Base-by-base conservation (phyloP, 2,797 vertebrate genomes). In the Orientallactaga sibirica region DNA sequence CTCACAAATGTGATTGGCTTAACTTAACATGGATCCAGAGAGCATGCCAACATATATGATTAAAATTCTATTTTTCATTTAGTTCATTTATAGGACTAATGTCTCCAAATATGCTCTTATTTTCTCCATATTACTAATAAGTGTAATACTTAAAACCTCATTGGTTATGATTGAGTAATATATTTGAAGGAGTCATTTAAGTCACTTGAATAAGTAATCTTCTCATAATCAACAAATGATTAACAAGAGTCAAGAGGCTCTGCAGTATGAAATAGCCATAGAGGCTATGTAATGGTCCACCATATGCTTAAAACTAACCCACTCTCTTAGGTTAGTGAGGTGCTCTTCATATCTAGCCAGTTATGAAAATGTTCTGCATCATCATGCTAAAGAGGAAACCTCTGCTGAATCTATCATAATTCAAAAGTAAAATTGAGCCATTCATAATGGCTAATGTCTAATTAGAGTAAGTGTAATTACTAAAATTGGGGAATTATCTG, bases 121-220 rank as follows among this genome's bases (percentile, higher is more conserved):
- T 95, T 91, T 89, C 15, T 78, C 16, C 48, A 84, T 25, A 12
- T 64, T 83, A 81, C 80, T 91, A 93, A 90, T 84, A 94, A 90
- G 27, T 91, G 1, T 7, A 89, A 62, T 84, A 86, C 52, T 84
- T 88, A 92, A 95, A 94, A 85, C 24, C 55, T 93, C 83, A 68
- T 94, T 97, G 75, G 48, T 88, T 83, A 86, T 76, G 15, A 62
- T 67, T 81, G 83, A 29, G 27, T 81, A 74, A 79, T 92, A 68
- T 67, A 61, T 68, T 24, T 78, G 82, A 91, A 93, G 43, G 86
- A 94, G 52, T 85, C 82, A 88, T 77, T 89, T 70, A 66, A 70
- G 87, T 82, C 61, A 77, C 19, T 70, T 94, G 55, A 7, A 78
- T 73, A 66, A 88, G 20, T 25, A 37, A 85, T 52, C n/a, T 16